Conservation (phyloP, 2,888 invertebrate genomes). For the Laothoe populi region DNA sequence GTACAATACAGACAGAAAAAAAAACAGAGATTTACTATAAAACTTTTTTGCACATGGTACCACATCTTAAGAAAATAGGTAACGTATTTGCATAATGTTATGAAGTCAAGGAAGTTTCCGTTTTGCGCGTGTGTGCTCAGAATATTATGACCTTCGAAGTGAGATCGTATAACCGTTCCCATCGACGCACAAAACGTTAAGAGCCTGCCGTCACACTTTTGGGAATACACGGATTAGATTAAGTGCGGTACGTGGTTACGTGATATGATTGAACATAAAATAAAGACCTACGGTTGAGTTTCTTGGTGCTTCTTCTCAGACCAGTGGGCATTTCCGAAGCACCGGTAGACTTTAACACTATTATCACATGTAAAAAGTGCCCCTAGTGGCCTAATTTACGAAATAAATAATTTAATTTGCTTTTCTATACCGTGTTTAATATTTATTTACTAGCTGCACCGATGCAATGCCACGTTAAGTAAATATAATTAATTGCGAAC, state of each 20-base stretch:
- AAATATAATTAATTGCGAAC: too few relatives aligned
- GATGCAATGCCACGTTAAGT: too few relatives aligned
- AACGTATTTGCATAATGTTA: conserved; percentile 65
- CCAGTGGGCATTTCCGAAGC: too few relatives aligned
- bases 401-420: too few relatives aligned
- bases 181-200: conserved; percentile 44
- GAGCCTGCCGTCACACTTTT: conserved; percentile 34
- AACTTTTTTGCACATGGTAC: conserved; percentile 55
- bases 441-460: too few relatives aligned
- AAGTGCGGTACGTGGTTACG: conserved; percentile 45
- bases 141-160: conserved; percentile 42
- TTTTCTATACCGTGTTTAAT: neutral
- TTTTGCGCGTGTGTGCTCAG: conserved; percentile 48
- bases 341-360: too few relatives aligned
- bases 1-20: neutral
- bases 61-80: conserved; percentile 44
- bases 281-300: too few relatives aligned
- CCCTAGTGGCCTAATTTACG: too few relatives aligned
- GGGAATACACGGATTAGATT: conserved; percentile 43
- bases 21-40: conserved; percentile 50
- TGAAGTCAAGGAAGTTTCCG: conserved; percentile 52
- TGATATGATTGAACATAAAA: conserved; percentile 42
- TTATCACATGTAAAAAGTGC: too few relatives aligned
- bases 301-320: too few relatives aligned
- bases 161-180: conserved; percentile 40